Percentiles rank a stretch among this genome's conserved stretches.
phyloP scores from a whole-genome alignment of 2,797 vertebrate genomes.

The Darevskia mixta region DNA sequence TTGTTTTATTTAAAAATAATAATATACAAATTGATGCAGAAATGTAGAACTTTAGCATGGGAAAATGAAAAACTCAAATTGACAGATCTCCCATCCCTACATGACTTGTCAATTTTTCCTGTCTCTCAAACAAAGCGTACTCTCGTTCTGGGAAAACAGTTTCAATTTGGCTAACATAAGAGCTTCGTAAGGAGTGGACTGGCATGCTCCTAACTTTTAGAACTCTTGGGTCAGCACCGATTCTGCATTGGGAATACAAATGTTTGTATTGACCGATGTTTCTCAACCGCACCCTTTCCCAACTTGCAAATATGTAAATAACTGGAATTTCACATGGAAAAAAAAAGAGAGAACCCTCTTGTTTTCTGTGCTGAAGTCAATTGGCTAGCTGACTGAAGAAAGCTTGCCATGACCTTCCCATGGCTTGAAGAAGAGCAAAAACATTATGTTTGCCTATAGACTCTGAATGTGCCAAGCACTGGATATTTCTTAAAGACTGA shows the following conservation, averaged over 20 bases:
- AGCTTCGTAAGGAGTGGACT: background rate
- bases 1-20: too few relatives aligned
- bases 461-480: conserved; percentile 46
- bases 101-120: background rate
- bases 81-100: background rate
- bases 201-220: background rate
- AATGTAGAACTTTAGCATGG: too few relatives aligned
- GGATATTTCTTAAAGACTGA: conserved; percentile 61
- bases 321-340: background rate
- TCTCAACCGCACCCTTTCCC: background rate
- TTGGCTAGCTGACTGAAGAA: conserved; percentile 2
- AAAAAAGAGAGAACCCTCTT: too few relatives aligned
- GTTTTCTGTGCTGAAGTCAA: background rate
- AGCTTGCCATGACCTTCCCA: conserved; percentile 10
- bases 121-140: background rate
- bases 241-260: background rate
- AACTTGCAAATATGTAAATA: conserved; percentile 10
- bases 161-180: background rate
- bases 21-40: too few relatives aligned
- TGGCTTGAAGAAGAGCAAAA: conserved; percentile 22
- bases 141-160: background rate
- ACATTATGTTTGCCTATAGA: conserved; percentile 40
- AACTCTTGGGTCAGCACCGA: background rate
- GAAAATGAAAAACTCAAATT: too few relatives aligned
- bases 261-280: background rate